Conservation (phyloP, 2,113 vertebrate species). For the Herpailurus yagouaroundi region DNA sequence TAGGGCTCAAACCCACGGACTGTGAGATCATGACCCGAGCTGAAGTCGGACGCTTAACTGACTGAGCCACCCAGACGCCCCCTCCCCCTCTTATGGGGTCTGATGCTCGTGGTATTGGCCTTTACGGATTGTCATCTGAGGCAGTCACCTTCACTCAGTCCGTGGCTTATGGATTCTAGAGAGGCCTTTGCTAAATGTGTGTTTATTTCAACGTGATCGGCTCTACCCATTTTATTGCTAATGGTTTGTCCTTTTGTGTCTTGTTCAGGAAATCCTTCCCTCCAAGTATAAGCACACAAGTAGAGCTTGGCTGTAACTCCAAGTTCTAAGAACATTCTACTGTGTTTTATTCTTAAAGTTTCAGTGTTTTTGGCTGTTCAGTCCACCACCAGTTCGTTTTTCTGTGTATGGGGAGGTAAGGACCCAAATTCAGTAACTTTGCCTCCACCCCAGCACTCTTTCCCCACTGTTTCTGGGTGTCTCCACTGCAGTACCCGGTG, state of each 20-base stretch:
- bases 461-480: neutral
- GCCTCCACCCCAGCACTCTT: accelerated
- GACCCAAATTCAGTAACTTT: accelerated
- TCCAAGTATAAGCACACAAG: accelerated
- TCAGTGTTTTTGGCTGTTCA: neutral
- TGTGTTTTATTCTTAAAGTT: neutral
- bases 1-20: too few species aligned
- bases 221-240: neutral
- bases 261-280: neutral
- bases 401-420: neutral
- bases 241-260: neutral
- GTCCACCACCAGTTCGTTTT: too few species aligned
- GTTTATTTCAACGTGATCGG: neutral
- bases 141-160: neutral
- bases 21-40: too few species aligned
- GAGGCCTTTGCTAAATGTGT: neutral
- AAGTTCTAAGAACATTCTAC: neutral
- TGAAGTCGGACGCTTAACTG: too few species aligned
- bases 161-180: neutral
- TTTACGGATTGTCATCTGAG: too few species aligned
- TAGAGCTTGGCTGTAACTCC: neutral
- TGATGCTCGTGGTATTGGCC: neutral
- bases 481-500: accelerated
- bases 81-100: too few species aligned
- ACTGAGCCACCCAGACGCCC: too few species aligned